A percentile compares a stretch with the other conserved stretches of the same genome.
These are phyloP conservation scores for Cantharis nigra DNA, from an alignment of 2,888 invertebrate species.

Conservation along the genomic window DNA sequence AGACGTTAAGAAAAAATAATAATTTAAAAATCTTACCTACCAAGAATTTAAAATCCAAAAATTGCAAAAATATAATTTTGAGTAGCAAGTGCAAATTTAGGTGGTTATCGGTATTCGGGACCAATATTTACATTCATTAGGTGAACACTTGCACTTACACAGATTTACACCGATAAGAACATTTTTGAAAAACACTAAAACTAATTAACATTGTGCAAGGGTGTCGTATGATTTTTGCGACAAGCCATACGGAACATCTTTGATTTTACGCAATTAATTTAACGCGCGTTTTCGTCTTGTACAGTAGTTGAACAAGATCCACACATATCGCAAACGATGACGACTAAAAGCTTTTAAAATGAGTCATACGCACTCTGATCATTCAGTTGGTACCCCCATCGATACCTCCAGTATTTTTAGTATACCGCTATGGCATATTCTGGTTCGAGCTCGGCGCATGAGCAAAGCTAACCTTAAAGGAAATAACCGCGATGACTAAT, in stretches of 20 bases:
- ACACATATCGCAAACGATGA: slow-evolving; percentile 31
- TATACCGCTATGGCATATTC: slow-evolving; percentile 38
- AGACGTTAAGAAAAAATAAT: not conserved
- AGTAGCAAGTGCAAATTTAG: not conserved
- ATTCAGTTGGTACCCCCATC: slow-evolving; percentile 50
- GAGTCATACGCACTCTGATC: slow-evolving; percentile 42
- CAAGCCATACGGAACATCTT: slow-evolving; percentile 32
- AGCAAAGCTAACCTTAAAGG: slow-evolving; percentile 32
- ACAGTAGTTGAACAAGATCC: slow-evolving; percentile 19
- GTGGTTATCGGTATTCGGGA: slow-evolving; percentile 13
- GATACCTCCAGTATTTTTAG: slow-evolving; percentile 44
- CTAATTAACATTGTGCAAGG: slow-evolving; percentile 20
- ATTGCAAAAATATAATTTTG: not conserved
- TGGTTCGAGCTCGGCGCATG: slow-evolving; percentile 37
- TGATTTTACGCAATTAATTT: slow-evolving; percentile 29
- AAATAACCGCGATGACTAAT: slow-evolving; percentile 45
- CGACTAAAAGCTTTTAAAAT: slow-evolving; percentile 35
- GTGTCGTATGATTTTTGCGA: slow-evolving; percentile 19
- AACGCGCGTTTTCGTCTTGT: slow-evolving; percentile 31
- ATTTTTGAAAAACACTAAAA: slow-evolving; percentile 23
- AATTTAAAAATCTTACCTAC: slow-evolving; percentile 14
- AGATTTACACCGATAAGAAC: slow-evolving; percentile 32
- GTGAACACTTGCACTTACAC: slow-evolving; percentile 30
- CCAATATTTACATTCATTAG: slow-evolving; percentile 30
- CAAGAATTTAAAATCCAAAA: slow-evolving; percentile 16